Percentiles rank a stretch among this genome's conserved stretches.
These are phyloP conservation scores for Galeruca laticollis DNA, from an alignment of 2,888 invertebrate genomes.

Conservation along the genomic window DNA sequence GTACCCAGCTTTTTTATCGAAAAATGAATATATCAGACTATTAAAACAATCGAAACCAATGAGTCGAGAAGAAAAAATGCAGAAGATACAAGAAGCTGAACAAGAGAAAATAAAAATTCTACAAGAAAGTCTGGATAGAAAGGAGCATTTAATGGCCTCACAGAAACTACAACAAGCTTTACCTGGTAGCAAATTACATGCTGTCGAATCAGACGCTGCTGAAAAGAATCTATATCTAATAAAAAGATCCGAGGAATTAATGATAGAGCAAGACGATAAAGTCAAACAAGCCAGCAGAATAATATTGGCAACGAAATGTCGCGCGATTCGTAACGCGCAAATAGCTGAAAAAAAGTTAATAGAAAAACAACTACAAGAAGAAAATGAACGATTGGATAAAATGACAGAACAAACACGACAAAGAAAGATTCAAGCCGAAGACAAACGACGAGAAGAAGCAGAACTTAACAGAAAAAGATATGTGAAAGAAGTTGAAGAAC, in stretches of 20 bases:
- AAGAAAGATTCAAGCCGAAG: slow-evolving; percentile 69
- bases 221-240: slow-evolving; percentile 68
- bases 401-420: slow-evolving; percentile 80
- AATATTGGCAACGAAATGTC: slow-evolving; percentile 86
- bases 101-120: slow-evolving; percentile 67
- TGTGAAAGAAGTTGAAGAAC: slow-evolving; percentile 62
- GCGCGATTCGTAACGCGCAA: slow-evolving; percentile 87
- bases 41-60: slow-evolving; percentile 72
- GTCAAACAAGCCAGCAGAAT: slow-evolving; percentile 81
- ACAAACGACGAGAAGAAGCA: slow-evolving; percentile 59
- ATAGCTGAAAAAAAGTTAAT: slow-evolving; percentile 74
- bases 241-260: slow-evolving; percentile 69
- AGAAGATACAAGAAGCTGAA: slow-evolving; percentile 65
- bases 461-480: slow-evolving; percentile 48
- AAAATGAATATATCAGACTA: slow-evolving; percentile 72
- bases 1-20: slow-evolving; percentile 73
- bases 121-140: slow-evolving; percentile 72
- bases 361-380: slow-evolving; percentile 71
- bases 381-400: slow-evolving; percentile 72
- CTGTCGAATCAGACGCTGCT: slow-evolving; percentile 68
- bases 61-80: slow-evolving; percentile 66
- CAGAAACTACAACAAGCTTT: slow-evolving; percentile 56
- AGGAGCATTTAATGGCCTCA: slow-evolving; percentile 59
- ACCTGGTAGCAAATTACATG: slow-evolving; percentile 52
- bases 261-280: slow-evolving; percentile 74